Conservation (phyloP, 2,888 invertebrate genomes). For the Troilus luridus region DNA sequence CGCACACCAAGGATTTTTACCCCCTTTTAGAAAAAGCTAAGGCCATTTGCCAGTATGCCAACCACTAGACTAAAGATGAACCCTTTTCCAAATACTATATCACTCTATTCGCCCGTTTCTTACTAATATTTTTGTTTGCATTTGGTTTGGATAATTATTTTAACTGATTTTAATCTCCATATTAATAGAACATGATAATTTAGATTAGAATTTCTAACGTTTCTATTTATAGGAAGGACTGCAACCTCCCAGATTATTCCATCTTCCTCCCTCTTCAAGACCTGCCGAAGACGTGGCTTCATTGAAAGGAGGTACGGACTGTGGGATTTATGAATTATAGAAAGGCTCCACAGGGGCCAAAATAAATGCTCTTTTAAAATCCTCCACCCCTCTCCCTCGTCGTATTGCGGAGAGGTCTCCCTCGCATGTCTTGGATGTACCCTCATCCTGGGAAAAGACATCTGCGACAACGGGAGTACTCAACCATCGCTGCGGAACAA, state of each 20-base stretch:
- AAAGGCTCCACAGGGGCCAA: not conserved
- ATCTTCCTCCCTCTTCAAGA: not conserved
- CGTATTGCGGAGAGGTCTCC: not conserved
- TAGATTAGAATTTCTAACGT: not conserved
- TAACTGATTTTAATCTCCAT: no score
- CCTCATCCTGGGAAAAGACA: not conserved
- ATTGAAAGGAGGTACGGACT: not conserved
- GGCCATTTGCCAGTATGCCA: no score
- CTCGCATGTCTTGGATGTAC: not conserved
- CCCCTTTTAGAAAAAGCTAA: no score
- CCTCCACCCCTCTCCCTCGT: not conserved
- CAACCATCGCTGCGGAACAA: conserved; percentile 22
- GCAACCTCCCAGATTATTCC: not conserved
- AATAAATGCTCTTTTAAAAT: conserved; percentile 30
- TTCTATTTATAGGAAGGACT: not conserved
- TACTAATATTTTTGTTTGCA: no score
- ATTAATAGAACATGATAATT: no score
- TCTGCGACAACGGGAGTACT: conserved; percentile 19
- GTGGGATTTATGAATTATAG: conserved; percentile 31
- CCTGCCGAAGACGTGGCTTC: not conserved
- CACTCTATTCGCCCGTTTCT: no score
- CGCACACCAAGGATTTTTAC: no score
- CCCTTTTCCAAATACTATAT: no score
- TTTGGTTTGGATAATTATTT: no score
- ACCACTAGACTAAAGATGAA: no score